Percentiles rank a stretch among this genome's conserved stretches.
Evolutionary conservation across 2,797 vertebrate genomes (phyloP).

Genomic region (Macroramphosus scolopax): DNA sequence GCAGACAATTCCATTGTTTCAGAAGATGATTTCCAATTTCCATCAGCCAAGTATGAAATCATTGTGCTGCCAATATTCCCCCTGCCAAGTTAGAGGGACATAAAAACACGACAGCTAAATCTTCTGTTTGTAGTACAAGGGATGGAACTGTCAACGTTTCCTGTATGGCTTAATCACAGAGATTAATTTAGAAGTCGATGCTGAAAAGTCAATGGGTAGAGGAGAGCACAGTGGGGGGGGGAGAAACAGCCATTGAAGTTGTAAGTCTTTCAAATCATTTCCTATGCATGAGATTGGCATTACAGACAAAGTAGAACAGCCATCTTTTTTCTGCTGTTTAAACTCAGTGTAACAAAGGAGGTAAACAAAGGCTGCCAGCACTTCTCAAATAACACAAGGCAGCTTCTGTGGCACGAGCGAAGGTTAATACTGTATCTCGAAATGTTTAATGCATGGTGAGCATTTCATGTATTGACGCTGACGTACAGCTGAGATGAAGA

Average conservation of each 20-base stretch:
- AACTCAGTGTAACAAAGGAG: conserved; percentile 41
- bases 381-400: conserved; percentile 28
- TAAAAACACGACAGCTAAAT: conserved; percentile 53
- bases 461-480: conserved; percentile 12
- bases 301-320: conserved; percentile 42
- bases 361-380: conserved; percentile 42
- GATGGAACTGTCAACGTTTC: conserved; percentile 53
- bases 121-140: conserved; percentile 61
- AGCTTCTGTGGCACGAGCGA: conserved; percentile 7
- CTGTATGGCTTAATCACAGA: conserved; percentile 65
- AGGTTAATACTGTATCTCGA: conserved; percentile 26
- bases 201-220: conserved; percentile 23
- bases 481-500: too few species aligned
- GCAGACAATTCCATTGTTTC: conserved; percentile 62
- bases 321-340: conserved; percentile 36
- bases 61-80: conserved; percentile 60
- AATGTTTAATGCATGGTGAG: conserved; percentile 34
- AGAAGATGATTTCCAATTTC: conserved; percentile 72
- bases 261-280: conserved; percentile 51
- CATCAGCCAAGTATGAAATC: conserved; percentile 68
- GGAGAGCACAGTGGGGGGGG: conserved; percentile 7
- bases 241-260: too few species aligned
- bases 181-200: conserved; percentile 64
- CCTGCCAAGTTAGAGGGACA: conserved; percentile 60
- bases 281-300: conserved; percentile 40